phyloP scores from a whole-genome alignment of 1,140 invertebrate species.

The Drosophila quadrilineata region DNA sequence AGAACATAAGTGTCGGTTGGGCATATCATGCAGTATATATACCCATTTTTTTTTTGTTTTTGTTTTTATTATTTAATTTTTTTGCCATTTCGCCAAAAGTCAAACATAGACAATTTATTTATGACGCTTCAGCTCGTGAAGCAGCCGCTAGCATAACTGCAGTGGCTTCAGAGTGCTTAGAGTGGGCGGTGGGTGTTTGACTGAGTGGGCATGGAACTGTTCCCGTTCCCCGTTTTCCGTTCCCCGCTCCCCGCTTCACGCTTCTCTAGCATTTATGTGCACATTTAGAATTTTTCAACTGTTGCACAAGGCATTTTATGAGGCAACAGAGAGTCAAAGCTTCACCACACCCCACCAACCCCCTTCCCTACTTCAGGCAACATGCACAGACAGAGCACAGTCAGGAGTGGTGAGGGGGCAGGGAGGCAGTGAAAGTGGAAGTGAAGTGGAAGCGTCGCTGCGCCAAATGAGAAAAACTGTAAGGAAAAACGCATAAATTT shows the following conservation, averaged over 20 bases:
- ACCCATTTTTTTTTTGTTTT: too few species aligned
- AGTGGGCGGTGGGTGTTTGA: not conserved
- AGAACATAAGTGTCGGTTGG: too few species aligned
- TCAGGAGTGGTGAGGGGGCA: too few species aligned
- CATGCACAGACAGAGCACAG: too few species aligned
- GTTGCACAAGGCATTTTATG: constrained; percentile 51
- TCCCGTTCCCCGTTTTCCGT: too few species aligned
- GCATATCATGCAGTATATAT: constrained; percentile 8
- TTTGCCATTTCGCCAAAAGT: constrained; percentile 43
- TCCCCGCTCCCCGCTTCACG: too few species aligned
- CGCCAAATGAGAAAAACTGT: constrained; percentile 40
- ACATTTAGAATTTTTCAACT: constrained; percentile 63
- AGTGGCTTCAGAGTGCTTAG: not conserved
- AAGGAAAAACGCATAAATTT: constrained; percentile 64
- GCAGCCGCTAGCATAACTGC: constrained; percentile 39
- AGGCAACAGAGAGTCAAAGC: constrained; percentile 34
- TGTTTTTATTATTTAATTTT: constrained; percentile 23
- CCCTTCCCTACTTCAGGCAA: too few species aligned
- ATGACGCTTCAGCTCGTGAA: constrained; percentile 58
- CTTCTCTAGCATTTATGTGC: constrained; percentile 21
- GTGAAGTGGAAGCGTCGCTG: constrained; percentile 3
- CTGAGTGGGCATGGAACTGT: too few species aligned
- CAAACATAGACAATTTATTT: constrained; percentile 55
- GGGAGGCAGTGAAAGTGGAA: too few species aligned
- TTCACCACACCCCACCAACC: too few species aligned